These are phyloP conservation scores for Lagocephalus sceleratus DNA, from an alignment of 2,797 vertebrate species.

Conservation along the genomic window DNA sequence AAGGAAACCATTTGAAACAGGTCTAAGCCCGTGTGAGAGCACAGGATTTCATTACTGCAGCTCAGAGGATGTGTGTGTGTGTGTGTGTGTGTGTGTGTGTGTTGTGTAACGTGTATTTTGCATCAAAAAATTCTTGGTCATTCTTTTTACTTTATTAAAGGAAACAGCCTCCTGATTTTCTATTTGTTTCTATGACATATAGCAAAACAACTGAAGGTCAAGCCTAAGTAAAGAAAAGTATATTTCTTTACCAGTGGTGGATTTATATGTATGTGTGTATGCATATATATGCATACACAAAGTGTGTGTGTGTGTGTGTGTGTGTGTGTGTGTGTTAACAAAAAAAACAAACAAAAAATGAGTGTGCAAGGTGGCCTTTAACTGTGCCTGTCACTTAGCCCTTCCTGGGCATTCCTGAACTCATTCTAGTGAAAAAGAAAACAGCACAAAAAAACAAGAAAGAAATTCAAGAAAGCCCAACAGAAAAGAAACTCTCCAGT, in stretches of 20 bases:
- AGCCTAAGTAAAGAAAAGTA: constrained; percentile 1
- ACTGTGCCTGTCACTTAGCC: no score
- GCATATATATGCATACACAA: no score
- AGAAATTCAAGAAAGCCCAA: constrained; percentile 38
- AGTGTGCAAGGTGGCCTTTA: no score
- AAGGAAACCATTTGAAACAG: constrained; percentile 60
- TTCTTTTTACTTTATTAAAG: background rate
- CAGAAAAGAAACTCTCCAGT: constrained; percentile 43
- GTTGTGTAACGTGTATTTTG: background rate
- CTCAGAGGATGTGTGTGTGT: constrained; percentile 15
- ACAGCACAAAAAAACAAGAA: constrained; percentile 43
- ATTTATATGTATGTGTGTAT: no score
- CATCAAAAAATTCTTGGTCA: no score
- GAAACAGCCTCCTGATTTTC: no score
- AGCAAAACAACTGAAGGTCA: no score
- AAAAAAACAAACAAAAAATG: no score
- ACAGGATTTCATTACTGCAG: constrained; percentile 60
- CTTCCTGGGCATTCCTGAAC: constrained; percentile 1
- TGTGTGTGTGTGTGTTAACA: no score
- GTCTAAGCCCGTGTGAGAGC: constrained; percentile 54
- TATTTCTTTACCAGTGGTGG: no score
- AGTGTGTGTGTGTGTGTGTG: no score
- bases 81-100: background rate
- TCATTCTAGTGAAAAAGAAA: constrained; percentile 32
- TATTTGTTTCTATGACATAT: background rate